Percentiles rank a stretch among this genome's conserved stretches.
Conservation (phyloP, 2,797 vertebrate species). For the Hybognathus amarus region DNA sequence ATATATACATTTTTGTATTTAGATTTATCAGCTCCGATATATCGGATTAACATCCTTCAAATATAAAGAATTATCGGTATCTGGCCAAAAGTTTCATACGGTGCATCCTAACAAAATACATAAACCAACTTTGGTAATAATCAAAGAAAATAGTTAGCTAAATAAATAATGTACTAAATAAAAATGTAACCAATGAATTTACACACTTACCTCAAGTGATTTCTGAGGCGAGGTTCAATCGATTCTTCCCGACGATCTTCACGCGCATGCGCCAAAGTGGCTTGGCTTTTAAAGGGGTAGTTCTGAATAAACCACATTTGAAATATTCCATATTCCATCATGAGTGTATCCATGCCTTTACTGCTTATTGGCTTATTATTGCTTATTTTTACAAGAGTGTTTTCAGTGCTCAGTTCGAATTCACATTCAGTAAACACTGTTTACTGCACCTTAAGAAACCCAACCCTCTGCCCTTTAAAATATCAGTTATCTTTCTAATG, state of each 20-base stretch:
- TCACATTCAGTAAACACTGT: no score
- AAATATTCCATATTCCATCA: neutral
- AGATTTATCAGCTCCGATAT: no score
- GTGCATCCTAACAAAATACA: no score
- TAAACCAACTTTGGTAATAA: neutral
- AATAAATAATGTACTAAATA: neutral
- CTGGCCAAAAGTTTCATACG: no score
- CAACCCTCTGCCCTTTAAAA: no score
- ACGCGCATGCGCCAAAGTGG: neutral
- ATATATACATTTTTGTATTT: no score
- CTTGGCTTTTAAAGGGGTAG: neutral
- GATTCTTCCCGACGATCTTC: neutral
- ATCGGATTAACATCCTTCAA: no score
- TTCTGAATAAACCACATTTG: neutral
- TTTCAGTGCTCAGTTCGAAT: neutral
- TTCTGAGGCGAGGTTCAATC: neutral
- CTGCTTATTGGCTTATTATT: neutral
- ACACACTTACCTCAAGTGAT: neutral
- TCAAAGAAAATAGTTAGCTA: neutral
- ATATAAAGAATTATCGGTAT: no score
- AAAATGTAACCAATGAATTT: neutral
- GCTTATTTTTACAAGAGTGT: neutral
- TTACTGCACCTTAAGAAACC: no score
- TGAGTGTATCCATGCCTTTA: neutral
- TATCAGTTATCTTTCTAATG: no score